Evolutionary conservation across 2,113 vertebrate genomes (phyloP).

Genomic region (Pseudorhombus dupliciocellatus): DNA sequence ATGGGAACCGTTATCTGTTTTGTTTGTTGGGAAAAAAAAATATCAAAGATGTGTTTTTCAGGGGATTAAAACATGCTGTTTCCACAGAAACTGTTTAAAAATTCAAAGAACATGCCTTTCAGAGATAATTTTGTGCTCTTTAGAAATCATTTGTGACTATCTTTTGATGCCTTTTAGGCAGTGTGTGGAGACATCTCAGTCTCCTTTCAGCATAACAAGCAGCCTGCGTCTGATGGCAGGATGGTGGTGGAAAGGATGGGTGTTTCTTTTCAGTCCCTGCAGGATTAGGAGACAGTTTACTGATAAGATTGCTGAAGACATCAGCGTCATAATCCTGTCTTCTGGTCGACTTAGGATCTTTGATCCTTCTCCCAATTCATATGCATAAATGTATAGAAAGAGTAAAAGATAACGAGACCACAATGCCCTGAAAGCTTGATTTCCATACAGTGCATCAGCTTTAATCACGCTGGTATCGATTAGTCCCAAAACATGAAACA

Average conservation of each 20-base stretch:
- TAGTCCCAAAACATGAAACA: conserved; percentile 63
- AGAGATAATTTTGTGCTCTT: conserved; percentile 43
- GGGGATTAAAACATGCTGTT: conserved; percentile 4
- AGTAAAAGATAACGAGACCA: conserved; percentile 43
- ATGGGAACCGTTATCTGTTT: conserved; percentile 16
- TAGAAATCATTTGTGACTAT: conserved; percentile 38
- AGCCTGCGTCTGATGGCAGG: conserved; percentile 23
- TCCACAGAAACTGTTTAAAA: conserved; percentile 16
- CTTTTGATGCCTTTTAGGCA: conserved; percentile 39
- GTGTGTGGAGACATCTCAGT: conserved; percentile 35
- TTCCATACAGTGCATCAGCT: conserved; percentile 40
- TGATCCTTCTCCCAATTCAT: conserved; percentile 59
- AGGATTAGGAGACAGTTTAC: conserved; percentile 58
- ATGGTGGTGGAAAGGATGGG: conserved; percentile 3
- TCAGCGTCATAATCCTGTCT: conserved; percentile 56
- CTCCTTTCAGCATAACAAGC: conserved; percentile 32
- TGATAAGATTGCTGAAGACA: conserved; percentile 59
- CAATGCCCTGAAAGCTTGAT: conserved; percentile 31
- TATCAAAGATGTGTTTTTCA: background rate
- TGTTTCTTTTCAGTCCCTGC: conserved; percentile 26
- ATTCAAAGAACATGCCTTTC: conserved; percentile 42
- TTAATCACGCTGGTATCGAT: conserved; percentile 59
- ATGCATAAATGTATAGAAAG: conserved; percentile 49
- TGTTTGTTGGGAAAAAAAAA: conserved; percentile 29
- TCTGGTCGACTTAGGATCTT: conserved; percentile 48